A percentile compares a stretch with the other conserved stretches of the same genome.
Conservation (phyloP, 1,140 invertebrate genomes). For the Bombus fervidus region DNA sequence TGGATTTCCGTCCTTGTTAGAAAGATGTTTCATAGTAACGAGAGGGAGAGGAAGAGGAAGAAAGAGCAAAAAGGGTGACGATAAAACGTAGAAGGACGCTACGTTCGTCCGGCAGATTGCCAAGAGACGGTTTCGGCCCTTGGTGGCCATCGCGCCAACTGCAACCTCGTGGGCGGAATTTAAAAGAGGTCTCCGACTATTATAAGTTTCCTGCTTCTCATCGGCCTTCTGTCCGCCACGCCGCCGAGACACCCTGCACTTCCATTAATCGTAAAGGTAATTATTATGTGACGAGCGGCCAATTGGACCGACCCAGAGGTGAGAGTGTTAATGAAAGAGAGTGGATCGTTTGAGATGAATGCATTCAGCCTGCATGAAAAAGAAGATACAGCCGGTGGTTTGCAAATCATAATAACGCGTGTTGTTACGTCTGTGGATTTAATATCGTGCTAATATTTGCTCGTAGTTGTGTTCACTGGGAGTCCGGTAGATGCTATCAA, state of each 20-base stretch:
- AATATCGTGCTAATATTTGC: neutral
- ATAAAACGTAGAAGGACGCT: slow-evolving; percentile 49
- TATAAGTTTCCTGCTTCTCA: slow-evolving; percentile 59
- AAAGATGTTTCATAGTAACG: slow-evolving; percentile 51
- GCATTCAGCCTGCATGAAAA: neutral
- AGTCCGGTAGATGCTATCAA: neutral
- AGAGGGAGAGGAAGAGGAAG: neutral
- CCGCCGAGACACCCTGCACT: neutral
- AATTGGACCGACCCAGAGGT: slow-evolving; percentile 22
- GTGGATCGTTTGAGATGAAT: neutral
- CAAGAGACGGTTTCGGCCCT: slow-evolving; percentile 67
- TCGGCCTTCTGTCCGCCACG: slow-evolving; percentile 22
- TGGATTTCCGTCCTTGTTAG: slow-evolving; percentile 51
- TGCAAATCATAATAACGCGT: neutral
- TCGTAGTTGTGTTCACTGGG: neutral
- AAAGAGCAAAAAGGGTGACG: slow-evolving; percentile 25
- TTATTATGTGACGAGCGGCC: slow-evolving; percentile 52
- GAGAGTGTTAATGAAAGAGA: slow-evolving; percentile 44
- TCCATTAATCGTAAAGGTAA: slow-evolving; percentile 62
- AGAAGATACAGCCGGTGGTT: neutral
- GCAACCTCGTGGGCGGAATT: slow-evolving; percentile 67
- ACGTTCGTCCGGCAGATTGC: slow-evolving; percentile 70
- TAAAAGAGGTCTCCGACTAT: slow-evolving; percentile 58
- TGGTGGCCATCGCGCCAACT: slow-evolving; percentile 66
- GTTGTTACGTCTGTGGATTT: neutral